Base-by-base conservation (phyloP, 2,888 invertebrate genomes). In the Atherix ibis region DNA sequence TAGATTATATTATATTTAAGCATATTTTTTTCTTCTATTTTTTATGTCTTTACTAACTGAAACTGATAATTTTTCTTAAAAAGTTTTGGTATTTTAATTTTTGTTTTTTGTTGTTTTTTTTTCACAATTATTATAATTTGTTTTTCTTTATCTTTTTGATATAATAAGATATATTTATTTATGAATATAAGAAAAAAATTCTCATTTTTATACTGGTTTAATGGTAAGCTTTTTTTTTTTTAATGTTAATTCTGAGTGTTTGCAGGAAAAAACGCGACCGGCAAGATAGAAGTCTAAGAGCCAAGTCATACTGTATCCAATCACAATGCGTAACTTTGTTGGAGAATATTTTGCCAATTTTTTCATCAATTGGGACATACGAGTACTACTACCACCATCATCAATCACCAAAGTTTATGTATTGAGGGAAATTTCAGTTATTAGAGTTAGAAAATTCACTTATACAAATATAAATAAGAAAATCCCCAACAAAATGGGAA, bases 201-300 rank as follows among this genome's bases (percentile, higher is more conserved):
- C n/a, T n/a, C n/a, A n/a, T 8, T 22, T 22, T 22, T 22, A 8
- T 10, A 22, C 13, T n/a, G 10, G 5, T 12, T 12, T n/a, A n/a
- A 5, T 9, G 13, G 5, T 27, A 12, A 27, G 13, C 5, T 27
- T 27, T 12, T n/a, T n/a, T 12, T 12, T 27, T 27, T n/a, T 8
- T 5, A 27, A 27, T 27, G 27, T 10, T 10, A 22, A 10, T 10
- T 22, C 35, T 31, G 32, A 37, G 38, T n/a, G n/a, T n/a, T n/a
- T n/a, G n/a, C n/a, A n/a, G n/a, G n/a, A n/a, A n/a, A 32, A 37
- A 39, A 40, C 34, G 36, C 40, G 42, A 43, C 44, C 44, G 44
- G 42, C 44, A 35, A 39, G 37, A 34, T 41, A 37, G 39, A 39
- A 35, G 42, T 42, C 44, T 41, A 39, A 42, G 36, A 40, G 44